Base-by-base conservation (phyloP, 2,797 vertebrate species). In the Chaetophractus vellerosus region DNA sequence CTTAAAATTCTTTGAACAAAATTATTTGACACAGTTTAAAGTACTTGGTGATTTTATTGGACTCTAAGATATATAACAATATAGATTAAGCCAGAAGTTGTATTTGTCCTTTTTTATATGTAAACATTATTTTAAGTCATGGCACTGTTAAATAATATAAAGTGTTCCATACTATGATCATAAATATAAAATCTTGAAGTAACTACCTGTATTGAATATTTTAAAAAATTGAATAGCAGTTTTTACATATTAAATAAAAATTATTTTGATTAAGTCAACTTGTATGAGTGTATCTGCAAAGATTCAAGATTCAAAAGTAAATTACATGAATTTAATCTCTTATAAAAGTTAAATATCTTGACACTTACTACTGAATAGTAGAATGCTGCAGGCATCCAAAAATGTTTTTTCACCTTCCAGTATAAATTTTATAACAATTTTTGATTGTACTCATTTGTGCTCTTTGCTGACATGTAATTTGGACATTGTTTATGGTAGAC, bases 11-110 rank as follows among this genome's bases (percentile, higher is more conserved):
- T 92, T 88, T 69, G 6, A 80, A 23, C 45, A 16, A 89, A 69
- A 59, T 94, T 85, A 84, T 91, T 94, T 91, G 61, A 93, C 15
- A 50, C 14, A 4, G 93, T 78, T 96, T 88, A 91, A 72, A 88
- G 33, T 85, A 64, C 57, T 93, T 9, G 61, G 18, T 74, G 68
- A 48, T 90, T 95, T 92, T 89, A 38, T 68, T 79, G 48, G 15
- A 50, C 79, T 93, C 85, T 83, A 91, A 71, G 38, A 66, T 81
- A 78, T 82, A 68, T 18, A 91, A 31, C n/a, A 91, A 16, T 85
- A 28, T 1, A 88, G 10, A 78, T 91, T 85, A 91, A 82, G 8
- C 5, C 57, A 71, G 36, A 89, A 89, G 69, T 91, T 96, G 81
- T 36, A 61, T 88, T 90, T 94, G 11, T 8, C 16, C 6, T 6